Evolutionary conservation across 2,113 vertebrate genomes (phyloP).

Genomic region (Ptychochromis oligacanthus): DNA sequence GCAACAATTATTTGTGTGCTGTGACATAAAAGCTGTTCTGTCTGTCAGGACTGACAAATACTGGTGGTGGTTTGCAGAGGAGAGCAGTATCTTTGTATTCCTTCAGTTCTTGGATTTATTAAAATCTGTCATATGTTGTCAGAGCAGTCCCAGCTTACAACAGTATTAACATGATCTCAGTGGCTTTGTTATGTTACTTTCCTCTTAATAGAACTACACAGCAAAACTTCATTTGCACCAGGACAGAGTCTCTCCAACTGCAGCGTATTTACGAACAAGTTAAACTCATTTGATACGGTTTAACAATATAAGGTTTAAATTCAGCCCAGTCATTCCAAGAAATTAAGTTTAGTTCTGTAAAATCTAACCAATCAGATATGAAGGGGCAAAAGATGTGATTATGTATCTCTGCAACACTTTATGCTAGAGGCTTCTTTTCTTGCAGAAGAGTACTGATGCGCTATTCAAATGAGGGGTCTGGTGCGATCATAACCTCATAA

Average conservation of each 20-base stretch:
- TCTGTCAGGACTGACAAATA: constrained; percentile 8
- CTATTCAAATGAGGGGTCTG: background rate
- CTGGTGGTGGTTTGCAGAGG: background rate
- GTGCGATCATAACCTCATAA: background rate
- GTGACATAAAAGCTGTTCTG: background rate
- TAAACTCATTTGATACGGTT: background rate
- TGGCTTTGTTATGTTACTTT: background rate
- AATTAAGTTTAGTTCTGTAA: background rate
- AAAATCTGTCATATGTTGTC: background rate
- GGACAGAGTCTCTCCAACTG: background rate
- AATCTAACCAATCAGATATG: background rate
- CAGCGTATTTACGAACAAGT: background rate
- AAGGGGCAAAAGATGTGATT: background rate
- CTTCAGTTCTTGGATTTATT: background rate
- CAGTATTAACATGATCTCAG: background rate
- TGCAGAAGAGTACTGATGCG: fast-evolving
- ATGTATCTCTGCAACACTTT: background rate
- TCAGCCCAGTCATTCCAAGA: background rate
- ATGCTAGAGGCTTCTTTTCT: background rate
- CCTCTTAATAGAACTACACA: background rate
- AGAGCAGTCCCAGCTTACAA: background rate
- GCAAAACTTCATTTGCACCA: background rate
- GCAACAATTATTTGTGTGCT: background rate
- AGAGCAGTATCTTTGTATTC: background rate
- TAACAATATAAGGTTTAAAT: background rate